Conservation (phyloP, 1,140 invertebrate species). For the Pogonomyrmex barbatus region DNA sequence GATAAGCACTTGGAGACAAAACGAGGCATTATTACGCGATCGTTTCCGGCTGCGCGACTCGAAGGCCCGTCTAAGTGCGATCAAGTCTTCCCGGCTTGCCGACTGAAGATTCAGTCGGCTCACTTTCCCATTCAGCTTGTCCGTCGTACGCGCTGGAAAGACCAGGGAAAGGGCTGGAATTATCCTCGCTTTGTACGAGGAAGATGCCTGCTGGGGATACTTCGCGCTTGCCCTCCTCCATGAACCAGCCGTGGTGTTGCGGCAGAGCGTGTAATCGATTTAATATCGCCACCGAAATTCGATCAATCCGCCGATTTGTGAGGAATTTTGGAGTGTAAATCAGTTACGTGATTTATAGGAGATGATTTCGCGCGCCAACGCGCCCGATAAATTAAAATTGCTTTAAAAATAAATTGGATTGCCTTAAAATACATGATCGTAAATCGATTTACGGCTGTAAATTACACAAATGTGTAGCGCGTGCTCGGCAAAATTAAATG, state of each 20-base stretch:
- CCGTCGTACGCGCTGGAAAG: slow-evolving; percentile 11
- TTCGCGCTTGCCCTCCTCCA: slow-evolving; percentile 1
- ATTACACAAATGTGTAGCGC: not conserved
- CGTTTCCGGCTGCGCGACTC: slow-evolving; percentile 64
- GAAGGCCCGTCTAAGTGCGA: slow-evolving; percentile 48
- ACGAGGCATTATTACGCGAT: slow-evolving; percentile 71
- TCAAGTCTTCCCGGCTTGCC: slow-evolving; percentile 49
- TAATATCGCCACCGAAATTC: slow-evolving; percentile 46
- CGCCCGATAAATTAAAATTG: slow-evolving; percentile 35
- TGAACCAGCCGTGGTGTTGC: slow-evolving; percentile 35
- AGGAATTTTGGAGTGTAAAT: slow-evolving; percentile 24
- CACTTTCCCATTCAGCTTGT: slow-evolving; percentile 48
- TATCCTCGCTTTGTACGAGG: slow-evolving; percentile 59
- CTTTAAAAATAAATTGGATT: slow-evolving; percentile 27
- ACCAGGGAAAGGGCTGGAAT: slow-evolving; percentile 43
- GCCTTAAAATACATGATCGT: not conserved
- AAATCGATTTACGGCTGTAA: slow-evolving; percentile 16
- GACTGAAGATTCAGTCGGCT: slow-evolving; percentile 41
- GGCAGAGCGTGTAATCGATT: slow-evolving; percentile 51
- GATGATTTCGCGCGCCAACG: slow-evolving; percentile 38
- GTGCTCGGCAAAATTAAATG: slow-evolving; percentile 22
- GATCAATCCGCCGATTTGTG: slow-evolving; percentile 41
- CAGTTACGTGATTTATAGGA: slow-evolving; percentile 40
- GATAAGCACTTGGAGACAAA: slow-evolving; percentile 72
- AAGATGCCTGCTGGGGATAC: slow-evolving; percentile 36